Base-by-base conservation (phyloP, 64 coral and sea anemone species). In the Orbicella faveolata region DNA sequence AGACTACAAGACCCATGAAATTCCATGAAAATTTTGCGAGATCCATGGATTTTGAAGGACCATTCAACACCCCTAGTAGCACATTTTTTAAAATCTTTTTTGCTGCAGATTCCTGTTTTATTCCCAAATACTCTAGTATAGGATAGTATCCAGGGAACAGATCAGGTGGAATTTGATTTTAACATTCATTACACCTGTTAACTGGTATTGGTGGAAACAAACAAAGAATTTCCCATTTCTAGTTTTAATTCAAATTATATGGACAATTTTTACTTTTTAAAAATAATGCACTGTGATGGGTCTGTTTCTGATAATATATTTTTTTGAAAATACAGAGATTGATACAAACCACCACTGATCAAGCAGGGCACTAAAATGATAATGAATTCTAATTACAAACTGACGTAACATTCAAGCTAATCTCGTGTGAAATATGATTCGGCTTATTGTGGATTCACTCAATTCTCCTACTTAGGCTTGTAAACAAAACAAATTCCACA, bases 401-500 rank as follows among this genome's bases (percentile, higher is more conserved):
- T 34, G 20, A 78, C 75, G 75, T 48, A 78, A 52, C 39, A 48
- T 23, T 57, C 36, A 52, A 78, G 14, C 39, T 48, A 23, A 26
- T 48, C 52, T 79, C 48, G 25, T 17, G 59, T 20, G 8, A 63
- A 63, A 81, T 81, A 15, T 30, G 12, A 79, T 11, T 6, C 44
- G 44, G 52, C 15, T 80, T 70, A n/a, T 5, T 11, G 21, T 70
- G n/a, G 25, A 61, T 80, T 52, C 78, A 61, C 78, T 1, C 35
- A 36, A 63, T 23, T 79, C 55, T 20, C 54, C 17, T 1, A 36
- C 67, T 70, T 70, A 35, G 44, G 21, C 65, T 52, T 48, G 82
- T 52, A 85, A 85, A 85, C 82, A 85, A 85, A 85, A 39, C 17
- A 83, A 67, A 30, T 48, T 26, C 41, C 82, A 39, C 25, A 37